Base-by-base conservation (phyloP, 2,888 invertebrate species). In the Archips crataeganus region DNA sequence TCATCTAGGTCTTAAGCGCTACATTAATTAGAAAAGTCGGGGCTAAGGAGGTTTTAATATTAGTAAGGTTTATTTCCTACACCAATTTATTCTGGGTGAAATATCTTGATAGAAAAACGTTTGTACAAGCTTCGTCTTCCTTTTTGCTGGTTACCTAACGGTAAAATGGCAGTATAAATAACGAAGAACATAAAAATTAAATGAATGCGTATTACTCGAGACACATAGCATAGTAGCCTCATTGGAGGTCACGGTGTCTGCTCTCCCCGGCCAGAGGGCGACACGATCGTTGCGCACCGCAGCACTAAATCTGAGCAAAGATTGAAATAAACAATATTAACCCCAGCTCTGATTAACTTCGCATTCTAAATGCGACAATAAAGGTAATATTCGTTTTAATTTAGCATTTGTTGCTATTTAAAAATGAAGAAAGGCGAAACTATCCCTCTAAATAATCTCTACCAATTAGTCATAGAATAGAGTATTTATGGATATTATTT, bases 251-350 rank as follows among this genome's bases (percentile, higher is more conserved):
- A 73, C 61, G 73, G 63, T 71, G 54, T 64, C 64, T 70, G 65
- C 63, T 51, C 68, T 71, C 75, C 75, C 80, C 79, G 76, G 13
- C 78, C 76, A 74, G 77, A 15, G 54, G 47, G 66, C 77, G 80
- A 77, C 78, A 74, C 83, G 82, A 79, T 84, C 80, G 84, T 83
- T 84, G 82, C 79, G 78, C 80, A 79, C 79, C 77, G 76, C 80
- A 79, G 70, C 78, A 81, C 80, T 86, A 86, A 86, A 87, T 86
- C 82, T 81, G 79, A 71, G 75, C 75, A 78, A 79, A 80, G 83
- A 82, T 71, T 81, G 82, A 81, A 86, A 86, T 87, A 86, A 87
- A 87, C 85, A 84, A 85, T 84, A 84, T 81, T 77, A 79, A 81
- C 80, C 83, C 81, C 77, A 81, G 77, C 78, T 34, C 62, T 72